Evolutionary conservation across 1,140 invertebrate genomes (phyloP).

Genomic region (Apis cerana): DNA sequence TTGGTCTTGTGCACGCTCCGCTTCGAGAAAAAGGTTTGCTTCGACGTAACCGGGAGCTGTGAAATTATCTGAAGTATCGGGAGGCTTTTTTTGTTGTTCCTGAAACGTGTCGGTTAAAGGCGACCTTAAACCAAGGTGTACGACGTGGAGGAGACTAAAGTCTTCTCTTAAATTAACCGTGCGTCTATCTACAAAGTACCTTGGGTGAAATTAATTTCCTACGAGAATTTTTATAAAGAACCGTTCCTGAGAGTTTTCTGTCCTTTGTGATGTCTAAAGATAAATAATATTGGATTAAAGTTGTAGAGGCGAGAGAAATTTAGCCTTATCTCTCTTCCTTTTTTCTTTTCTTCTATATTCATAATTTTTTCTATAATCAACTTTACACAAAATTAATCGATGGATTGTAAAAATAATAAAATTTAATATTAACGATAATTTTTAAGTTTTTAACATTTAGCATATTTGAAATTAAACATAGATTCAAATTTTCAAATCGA

Average conservation of each 20-base stretch:
- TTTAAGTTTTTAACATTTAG: too few species aligned
- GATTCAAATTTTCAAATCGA: too few species aligned
- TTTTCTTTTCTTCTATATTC: too few species aligned
- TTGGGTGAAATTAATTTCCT: background rate
- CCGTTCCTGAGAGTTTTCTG: background rate
- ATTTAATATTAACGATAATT: too few species aligned
- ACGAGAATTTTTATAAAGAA: background rate
- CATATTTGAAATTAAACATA: too few species aligned
- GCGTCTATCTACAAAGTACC: background rate
- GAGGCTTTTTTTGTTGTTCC: background rate
- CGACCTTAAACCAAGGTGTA: background rate
- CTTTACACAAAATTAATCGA: too few species aligned
- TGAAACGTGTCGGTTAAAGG: background rate
- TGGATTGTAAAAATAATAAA: too few species aligned
- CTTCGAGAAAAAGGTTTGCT: background rate
- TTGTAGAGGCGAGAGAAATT: too few species aligned
- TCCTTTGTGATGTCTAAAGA: background rate
- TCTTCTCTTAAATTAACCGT: conserved; percentile 10
- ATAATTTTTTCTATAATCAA: too few species aligned
- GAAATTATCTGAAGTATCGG: conserved; percentile 10
- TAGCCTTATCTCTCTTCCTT: too few species aligned
- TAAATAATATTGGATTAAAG: background rate
- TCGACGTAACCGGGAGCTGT: background rate
- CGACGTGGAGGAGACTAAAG: background rate
- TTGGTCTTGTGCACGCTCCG: background rate